Base-by-base conservation (phyloP, 2,888 invertebrate genomes). In the Phrixothrix hirtus region DNA sequence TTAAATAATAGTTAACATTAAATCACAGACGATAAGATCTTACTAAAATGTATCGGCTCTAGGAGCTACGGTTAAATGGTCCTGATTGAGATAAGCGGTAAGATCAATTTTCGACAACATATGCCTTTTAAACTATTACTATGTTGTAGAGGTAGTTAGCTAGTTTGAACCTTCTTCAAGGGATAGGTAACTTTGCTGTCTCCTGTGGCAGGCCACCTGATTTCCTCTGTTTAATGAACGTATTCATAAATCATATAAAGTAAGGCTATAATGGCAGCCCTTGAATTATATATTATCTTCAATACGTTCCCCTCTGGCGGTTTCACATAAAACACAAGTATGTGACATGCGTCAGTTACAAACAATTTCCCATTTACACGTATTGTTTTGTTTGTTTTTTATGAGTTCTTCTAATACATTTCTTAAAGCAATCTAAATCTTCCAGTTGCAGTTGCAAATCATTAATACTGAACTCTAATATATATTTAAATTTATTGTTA, bases 1-100 rank as follows among this genome's bases (percentile, higher is more conserved):
- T 50, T 55, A 55, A 55, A 50, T 49, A 55, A 55, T 49, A 50
- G 49, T 51, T 44, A 31, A 36, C 52, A 42, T 14, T 56, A 56
- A 56, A 56, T 56, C 56, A 56, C 29, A 4, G 3, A 29, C 32
- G 42, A 42, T 43, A 38, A 26, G 27, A 41, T 46, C 38, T 47
- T 43, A 43, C 13, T 31, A 5, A 27, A 39, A 38, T 43, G 35
- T 44, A 52, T 51, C 47, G 43, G 51, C 38, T 51, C 48, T 48
- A 34, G 34, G 31, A 47, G 56, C 44, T 26, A 15, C 14, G 27
- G 37, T 16, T 37, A 49, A 49, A 25, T 27, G 43, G 43, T 13
- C 29, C 14, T 29, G 42, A 43, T 43, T 26, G 21, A 49, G 43
- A 43, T 43, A 43, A 49, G 43, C 30, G 42, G 10, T 10, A 10